Evolutionary conservation across 2,888 invertebrate species (phyloP), one percentile per base, ranked within the genome.

Genomic region (Bruchidius siliquastri): DNA sequence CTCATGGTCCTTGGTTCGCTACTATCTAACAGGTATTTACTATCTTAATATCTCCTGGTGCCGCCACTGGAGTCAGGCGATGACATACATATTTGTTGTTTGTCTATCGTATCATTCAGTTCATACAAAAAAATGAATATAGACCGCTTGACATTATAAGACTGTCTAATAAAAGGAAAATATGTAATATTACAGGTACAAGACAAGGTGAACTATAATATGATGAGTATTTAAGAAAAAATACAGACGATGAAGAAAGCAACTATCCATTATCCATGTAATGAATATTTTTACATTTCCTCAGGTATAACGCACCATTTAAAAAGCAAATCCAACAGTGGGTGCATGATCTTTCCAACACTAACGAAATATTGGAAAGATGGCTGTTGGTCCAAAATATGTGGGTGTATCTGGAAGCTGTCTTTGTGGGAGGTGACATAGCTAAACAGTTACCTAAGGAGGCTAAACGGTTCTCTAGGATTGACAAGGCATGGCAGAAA

Each of bases 401-500:
- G 92, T 98, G 98, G 98, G 97, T 98, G 0, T 98, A 98, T 84
- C 88, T 98, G 22, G 98, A 98, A 86, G 98, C 98, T 0, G 98
- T 98, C 0, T 98, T 98, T 86, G 98, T 98, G 0, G 98, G 98
- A 0, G 98, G 98, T 73, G 98, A 98, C 84, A 98, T 98, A 80
- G 98, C 98, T n/a, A 98, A 98, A 83, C 98, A 98, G 84, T 87
- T 98, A 71, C 98, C 98, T 0, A 96, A 96, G 84, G 96, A 96
- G 87, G 96, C 96, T 0, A 96, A 96, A 84, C 89, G 96, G 78
- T 98, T 98, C 87, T 95, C 95, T 49, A 98, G 97, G 88, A 98
- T 98, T 76, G 98, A 98, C 86, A 98, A 98, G 85, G 96, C 97
- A 0, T 98, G 98, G 98, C 97, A 97, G 86, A 98, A 97, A 86